These are phyloP conservation scores for Lophius americanus DNA, from an alignment of 2,797 vertebrate species.

Conservation along the genomic window DNA sequence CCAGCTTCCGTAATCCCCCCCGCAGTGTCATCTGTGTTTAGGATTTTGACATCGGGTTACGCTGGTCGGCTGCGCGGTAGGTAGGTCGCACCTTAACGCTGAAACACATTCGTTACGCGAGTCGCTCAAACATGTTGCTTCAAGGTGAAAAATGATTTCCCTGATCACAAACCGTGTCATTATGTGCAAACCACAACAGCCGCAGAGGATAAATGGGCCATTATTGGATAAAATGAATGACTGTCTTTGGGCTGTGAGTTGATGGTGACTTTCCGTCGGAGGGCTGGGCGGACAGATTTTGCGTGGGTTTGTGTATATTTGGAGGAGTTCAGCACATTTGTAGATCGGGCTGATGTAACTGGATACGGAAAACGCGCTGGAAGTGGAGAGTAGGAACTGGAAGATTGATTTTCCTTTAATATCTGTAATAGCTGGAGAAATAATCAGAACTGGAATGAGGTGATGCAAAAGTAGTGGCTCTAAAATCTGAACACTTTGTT, in stretches of 20 bases:
- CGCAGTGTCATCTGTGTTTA: constrained; percentile 54
- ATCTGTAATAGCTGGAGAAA: constrained; percentile 28
- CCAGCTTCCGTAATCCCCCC: constrained; percentile 41
- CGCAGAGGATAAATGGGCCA: constrained; percentile 61
- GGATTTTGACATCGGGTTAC: constrained; percentile 56
- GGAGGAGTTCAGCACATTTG: constrained; percentile 43
- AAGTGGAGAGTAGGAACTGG: constrained; percentile 1
- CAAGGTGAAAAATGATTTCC: constrained; percentile 57
- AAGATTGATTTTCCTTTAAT: constrained; percentile 18
- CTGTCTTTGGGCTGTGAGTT: constrained; percentile 35
- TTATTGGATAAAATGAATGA: constrained; percentile 58
- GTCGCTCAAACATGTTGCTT: constrained; percentile 43
- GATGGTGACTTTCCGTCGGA: constrained; percentile 40
- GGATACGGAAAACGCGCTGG: constrained; percentile 36
- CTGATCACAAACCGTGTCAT: constrained; percentile 62
- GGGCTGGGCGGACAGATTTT: constrained; percentile 50
- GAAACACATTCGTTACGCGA: constrained; percentile 40
- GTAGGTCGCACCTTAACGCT: constrained; percentile 49
- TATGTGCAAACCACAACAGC: constrained; percentile 51
- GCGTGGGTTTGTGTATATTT: constrained; percentile 31
- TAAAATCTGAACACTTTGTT: constrained; percentile 34
- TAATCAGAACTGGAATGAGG: constrained; percentile 38
- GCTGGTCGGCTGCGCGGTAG: constrained; percentile 58
- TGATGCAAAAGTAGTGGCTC: constrained; percentile 18
- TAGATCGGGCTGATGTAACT: constrained; percentile 28